These are phyloP conservation scores for Drosophila sp. DNA, from an alignment of 1,140 invertebrate genomes.

Conservation along the genomic window DNA sequence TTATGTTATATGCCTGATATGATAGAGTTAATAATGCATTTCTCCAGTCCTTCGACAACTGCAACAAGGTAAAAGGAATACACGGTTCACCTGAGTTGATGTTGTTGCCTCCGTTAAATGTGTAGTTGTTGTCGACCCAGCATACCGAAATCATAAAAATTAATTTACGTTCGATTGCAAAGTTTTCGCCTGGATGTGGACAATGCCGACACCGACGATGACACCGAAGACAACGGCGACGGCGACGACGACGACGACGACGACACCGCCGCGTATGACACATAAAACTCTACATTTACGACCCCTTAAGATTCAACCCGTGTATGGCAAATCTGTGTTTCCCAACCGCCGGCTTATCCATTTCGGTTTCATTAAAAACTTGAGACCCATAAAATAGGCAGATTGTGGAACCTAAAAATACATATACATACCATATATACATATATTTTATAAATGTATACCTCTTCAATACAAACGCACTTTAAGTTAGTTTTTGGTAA, in stretches of 20 bases:
- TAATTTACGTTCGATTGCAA: constrained; percentile 81
- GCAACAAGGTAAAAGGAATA: constrained; percentile 17
- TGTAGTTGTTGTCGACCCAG: constrained; percentile 43
- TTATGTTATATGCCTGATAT: neutral
- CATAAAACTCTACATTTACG: constrained; percentile 79
- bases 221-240: too few species aligned
- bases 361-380: constrained; percentile 40
- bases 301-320: constrained; percentile 61
- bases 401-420: neutral
- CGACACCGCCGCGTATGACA: constrained; percentile 60
- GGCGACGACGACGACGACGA: neutral
- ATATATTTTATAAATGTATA: too few species aligned
- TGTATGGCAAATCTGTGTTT: constrained; percentile 32
- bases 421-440: too few species aligned
- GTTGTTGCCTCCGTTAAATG: constrained; percentile 5
- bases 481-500: neutral
- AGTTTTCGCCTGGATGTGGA: constrained; percentile 61
- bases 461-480: neutral
- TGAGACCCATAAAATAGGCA: constrained; percentile 20
- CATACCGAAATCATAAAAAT: constrained; percentile 68
- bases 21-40: constrained; percentile 3
- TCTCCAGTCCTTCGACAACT: neutral
- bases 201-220: constrained; percentile 36
- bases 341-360: constrained; percentile 21
- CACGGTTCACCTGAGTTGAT: constrained; percentile 6